Conservation (phyloP, 2,888 invertebrate genomes). For the Callosobruchus maculatus region DNA sequence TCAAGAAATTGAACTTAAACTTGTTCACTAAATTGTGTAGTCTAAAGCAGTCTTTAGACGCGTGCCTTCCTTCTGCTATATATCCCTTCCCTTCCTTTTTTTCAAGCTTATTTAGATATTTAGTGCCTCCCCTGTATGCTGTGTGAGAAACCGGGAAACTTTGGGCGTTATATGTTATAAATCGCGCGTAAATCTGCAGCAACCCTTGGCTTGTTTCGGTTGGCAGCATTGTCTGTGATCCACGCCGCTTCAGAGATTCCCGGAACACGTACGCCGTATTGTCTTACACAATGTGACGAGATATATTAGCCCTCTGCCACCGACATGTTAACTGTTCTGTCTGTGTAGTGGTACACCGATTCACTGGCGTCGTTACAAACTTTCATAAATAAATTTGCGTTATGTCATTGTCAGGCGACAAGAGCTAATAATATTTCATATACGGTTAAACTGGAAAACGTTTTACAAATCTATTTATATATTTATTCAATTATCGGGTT, state of each 20-base stretch:
- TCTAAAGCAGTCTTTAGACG: too few species aligned
- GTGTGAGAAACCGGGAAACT: not conserved
- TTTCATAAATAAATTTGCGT: too few species aligned
- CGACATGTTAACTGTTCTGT: slow-evolving; percentile 41
- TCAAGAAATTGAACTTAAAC: too few species aligned
- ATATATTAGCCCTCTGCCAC: slow-evolving; percentile 30
- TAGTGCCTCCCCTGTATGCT: not conserved
- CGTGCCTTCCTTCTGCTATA: too few species aligned
- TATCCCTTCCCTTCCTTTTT: too few species aligned
- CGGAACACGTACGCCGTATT: slow-evolving; percentile 31
- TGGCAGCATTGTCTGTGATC: not conserved
- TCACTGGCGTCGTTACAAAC: not conserved
- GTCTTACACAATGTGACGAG: slow-evolving; percentile 31
- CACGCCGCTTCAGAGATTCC: slow-evolving; percentile 5
- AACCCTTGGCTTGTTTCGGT: not conserved
- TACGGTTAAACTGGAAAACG: too few species aligned
- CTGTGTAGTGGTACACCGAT: not conserved
- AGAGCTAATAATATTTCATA: too few species aligned
- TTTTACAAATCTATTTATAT: too few species aligned
- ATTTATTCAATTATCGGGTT: too few species aligned
- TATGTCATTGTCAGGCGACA: too few species aligned
- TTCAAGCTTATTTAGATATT: too few species aligned
- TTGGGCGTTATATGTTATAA: not conserved
- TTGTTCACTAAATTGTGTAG: too few species aligned
- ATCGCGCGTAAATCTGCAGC: not conserved